Base-by-base conservation (phyloP, 2,888 invertebrate species). In the Troides aeacus region DNA sequence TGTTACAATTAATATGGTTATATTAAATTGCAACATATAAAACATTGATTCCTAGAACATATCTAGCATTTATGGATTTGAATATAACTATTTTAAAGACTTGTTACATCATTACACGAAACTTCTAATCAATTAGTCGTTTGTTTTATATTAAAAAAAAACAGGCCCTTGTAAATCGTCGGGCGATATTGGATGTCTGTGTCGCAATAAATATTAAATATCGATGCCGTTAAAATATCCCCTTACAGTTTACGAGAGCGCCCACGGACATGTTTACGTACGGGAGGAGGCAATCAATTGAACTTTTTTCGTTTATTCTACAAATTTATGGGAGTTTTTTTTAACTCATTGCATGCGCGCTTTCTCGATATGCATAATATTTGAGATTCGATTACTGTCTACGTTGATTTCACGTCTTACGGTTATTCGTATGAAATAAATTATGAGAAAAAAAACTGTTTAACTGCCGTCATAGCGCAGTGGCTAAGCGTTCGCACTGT, bases 181-280 rank as follows among this genome's bases (percentile, higher is more conserved):
- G 73, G 82, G 82, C 89, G 88, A 91, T 91, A 91, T 91, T 90
- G 90, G 88, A 89, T 91, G 91, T 90, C 88, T 80, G 87, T 86
- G 86, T 87, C 88, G 84, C 86, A 86, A 92, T 92, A 92, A 92
- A 92, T 92, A 92, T 92, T 91, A 90, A 92, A 92, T 92, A 92
- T 92, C 90, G 90, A 86, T 81, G 88, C 85, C 82, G 87, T 90
- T 91, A 90, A 91, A 91, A 90, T 92, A 92, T 92, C 92, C 85
- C 75, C 87, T 92, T 92, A 92, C 92, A 91, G 79, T 92, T 92
- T 92, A 92, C 85, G 92, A 92, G 92, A 86, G 85, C 91, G 86
- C 74, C 71, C 76, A 80, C 79, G 79, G 90, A 90, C 92, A 91
- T 89, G 80, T 92, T 92, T 92, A 92, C 92, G 91, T 82, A 85